These are phyloP conservation scores for Neuroterus valhalla DNA, from an alignment of 1,140 invertebrate genomes.

Conservation along the genomic window DNA sequence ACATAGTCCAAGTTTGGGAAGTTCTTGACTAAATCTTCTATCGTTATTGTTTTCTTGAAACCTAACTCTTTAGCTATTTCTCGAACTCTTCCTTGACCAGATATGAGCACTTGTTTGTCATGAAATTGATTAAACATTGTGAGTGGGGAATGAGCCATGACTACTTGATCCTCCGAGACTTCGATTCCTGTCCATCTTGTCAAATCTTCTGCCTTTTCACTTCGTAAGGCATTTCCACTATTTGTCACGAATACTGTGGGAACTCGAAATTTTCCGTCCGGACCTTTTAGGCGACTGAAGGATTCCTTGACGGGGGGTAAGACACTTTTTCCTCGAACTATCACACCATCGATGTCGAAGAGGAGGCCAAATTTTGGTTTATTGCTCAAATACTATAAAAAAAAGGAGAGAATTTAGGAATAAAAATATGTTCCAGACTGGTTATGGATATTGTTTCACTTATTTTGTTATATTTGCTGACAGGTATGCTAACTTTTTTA, in stretches of 20 bases:
- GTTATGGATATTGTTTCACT: background rate
- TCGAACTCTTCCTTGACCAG: constrained; percentile 81
- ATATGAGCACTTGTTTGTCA: constrained; percentile 80
- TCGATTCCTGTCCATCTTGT: constrained; percentile 79
- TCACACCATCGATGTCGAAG: constrained; percentile 85
- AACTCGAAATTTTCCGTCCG: constrained; percentile 78
- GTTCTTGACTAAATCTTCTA: constrained; percentile 79
- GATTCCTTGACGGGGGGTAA: constrained; percentile 79
- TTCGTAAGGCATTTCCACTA: constrained; percentile 78
- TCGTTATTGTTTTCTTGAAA: constrained; percentile 79
- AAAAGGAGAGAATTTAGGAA: background rate
- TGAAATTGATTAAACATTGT: constrained; percentile 81
- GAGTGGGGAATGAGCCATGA: constrained; percentile 84
- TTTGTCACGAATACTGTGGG: constrained; percentile 85
- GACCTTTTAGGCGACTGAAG: constrained; percentile 77
- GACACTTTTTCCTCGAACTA: constrained; percentile 80
- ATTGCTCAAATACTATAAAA: constrained; percentile 62
- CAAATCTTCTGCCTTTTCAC: constrained; percentile 80
- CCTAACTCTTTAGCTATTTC: constrained; percentile 83
- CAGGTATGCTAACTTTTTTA: background rate
- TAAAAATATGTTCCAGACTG: background rate
- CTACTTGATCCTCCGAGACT: constrained; percentile 81
- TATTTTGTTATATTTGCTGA: background rate
- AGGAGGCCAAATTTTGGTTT: constrained; percentile 79
- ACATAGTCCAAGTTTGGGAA: constrained; percentile 84